phyloP scores from a whole-genome alignment of 2,888 invertebrate genomes.

The Phaedon cochleariae region DNA sequence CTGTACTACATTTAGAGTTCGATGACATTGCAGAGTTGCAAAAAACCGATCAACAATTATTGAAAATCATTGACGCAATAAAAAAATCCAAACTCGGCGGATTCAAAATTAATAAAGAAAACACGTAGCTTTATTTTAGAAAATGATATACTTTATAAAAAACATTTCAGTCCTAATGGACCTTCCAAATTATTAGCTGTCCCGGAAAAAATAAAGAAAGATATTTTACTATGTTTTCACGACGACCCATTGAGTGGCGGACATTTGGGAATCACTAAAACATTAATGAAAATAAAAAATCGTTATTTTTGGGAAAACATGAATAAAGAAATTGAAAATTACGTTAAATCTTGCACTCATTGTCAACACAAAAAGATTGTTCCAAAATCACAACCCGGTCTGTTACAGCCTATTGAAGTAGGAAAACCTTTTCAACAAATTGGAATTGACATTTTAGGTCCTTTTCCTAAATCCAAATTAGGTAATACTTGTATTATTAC shows the following conservation, averaged over 20 bases:
- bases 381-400: no score
- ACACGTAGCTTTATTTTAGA: neutral
- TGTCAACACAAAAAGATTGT: neutral
- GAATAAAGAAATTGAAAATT: neutral
- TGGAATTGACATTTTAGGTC: neutral
- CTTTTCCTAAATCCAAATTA: neutral
- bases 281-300: neutral
- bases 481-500: neutral
- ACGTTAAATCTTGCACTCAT: neutral
- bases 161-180: neutral
- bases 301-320: constrained; percentile 1
- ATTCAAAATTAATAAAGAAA: neutral
- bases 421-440: neutral
- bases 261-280: constrained; percentile 1
- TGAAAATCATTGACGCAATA: neutral
- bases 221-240: neutral
- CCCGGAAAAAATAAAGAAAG: neutral
- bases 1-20: neutral
- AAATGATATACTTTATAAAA: neutral
- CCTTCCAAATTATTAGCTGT: neutral
- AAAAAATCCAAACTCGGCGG: neutral
- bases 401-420: no score
- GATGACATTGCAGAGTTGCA: constrained; percentile 3
- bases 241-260: neutral
- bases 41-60: neutral